Conservation (phyloP, 2,113 vertebrate species). For the Barnardius zonarius region DNA sequence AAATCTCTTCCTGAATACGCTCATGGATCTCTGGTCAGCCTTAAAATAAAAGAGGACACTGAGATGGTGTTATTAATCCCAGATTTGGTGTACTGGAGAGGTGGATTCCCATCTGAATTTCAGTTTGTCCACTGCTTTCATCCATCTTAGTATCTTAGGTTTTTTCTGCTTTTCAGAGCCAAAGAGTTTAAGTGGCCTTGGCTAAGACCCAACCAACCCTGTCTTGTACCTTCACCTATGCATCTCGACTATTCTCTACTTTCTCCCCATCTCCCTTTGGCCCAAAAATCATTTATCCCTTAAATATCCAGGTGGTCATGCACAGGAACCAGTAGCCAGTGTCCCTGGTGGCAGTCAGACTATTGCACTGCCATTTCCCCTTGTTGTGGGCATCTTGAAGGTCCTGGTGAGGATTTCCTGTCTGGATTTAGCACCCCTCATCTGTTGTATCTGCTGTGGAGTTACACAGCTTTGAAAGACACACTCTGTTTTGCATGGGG, state of each 20-base stretch:
- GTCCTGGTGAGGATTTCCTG: neutral
- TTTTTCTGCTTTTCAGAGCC: neutral
- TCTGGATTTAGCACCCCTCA: neutral
- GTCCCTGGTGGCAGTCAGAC: neutral
- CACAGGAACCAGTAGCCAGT: neutral
- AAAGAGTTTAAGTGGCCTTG: neutral
- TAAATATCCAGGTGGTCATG: neutral
- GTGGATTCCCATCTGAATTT: neutral
- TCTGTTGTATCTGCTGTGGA: neutral
- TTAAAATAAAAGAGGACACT: neutral
- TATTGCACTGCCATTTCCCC: neutral
- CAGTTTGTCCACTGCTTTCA: neutral
- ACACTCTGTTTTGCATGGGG: neutral
- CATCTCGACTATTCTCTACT: neutral
- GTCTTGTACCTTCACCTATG: neutral
- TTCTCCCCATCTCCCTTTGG: neutral
- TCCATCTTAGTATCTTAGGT: neutral
- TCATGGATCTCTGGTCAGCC: neutral
- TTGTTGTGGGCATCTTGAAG: neutral
- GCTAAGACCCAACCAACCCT: neutral
- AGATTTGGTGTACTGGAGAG: neutral
- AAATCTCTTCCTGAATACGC: fast-evolving
- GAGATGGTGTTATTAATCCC: neutral
- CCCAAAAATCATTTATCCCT: neutral
- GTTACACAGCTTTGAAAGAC: neutral